Percentiles rank a stretch among this genome's conserved stretches.
Evolutionary conservation across 35 echinoderm and acorn worm genomes (phyloP).

Genomic region (Apostichopus parvimensis): DNA sequence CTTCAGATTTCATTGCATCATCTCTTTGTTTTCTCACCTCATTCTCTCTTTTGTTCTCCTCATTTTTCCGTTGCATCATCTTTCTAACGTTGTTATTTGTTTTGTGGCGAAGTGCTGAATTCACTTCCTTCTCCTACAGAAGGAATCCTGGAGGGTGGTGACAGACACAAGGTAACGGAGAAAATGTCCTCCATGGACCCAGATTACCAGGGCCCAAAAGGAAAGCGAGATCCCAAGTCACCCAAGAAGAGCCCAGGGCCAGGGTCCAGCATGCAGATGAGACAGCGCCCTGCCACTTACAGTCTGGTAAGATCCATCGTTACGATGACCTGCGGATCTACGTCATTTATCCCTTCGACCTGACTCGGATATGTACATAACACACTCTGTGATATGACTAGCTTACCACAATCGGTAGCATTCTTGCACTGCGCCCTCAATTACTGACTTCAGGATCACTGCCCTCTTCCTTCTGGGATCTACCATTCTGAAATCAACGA

Average conservation of each 20-base stretch:
- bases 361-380: no score
- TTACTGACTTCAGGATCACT: no score
- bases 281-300: constrained; percentile 59
- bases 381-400: no score
- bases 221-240: constrained; percentile 51
- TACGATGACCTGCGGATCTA: no score
- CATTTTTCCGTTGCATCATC: background rate
- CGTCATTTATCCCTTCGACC: no score
- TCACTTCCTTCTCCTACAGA: constrained; percentile 48
- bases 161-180: constrained; percentile 58
- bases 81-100: constrained; percentile 25
- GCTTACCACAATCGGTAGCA: no score
- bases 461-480: no score
- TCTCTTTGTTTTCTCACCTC: background rate
- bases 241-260: constrained; percentile 56
- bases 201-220: constrained; percentile 67
- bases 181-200: constrained; percentile 46
- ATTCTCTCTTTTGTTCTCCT: background rate
- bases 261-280: constrained; percentile 64
- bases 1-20: background rate
- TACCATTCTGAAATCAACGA: no score
- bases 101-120: constrained; percentile 38
- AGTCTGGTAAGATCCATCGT: constrained; percentile 28
- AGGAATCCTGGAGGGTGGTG: constrained; percentile 34
- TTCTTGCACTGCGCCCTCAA: no score